Conservation (phyloP, 2,113 vertebrate species). For the Hydrolagus affinis region DNA sequence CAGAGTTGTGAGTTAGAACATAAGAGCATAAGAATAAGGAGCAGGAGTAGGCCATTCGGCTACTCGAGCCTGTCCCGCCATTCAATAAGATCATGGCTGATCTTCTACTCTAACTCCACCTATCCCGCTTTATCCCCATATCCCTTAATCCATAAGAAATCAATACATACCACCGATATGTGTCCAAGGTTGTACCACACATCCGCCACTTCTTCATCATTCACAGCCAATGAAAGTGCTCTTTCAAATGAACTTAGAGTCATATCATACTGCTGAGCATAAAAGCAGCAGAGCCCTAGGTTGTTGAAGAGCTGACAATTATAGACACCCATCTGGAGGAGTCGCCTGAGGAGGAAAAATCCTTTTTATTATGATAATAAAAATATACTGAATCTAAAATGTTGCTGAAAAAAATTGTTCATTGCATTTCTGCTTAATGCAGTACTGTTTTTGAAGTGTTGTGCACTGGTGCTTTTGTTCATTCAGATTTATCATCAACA, state of each 20-base stretch:
- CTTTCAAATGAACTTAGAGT: slow-evolving; percentile 87
- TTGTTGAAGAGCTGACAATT: slow-evolving; percentile 97
- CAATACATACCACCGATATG: slow-evolving; percentile 76
- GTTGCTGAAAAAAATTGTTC: neutral
- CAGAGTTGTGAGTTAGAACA: slow-evolving; percentile 13
- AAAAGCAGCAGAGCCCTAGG: slow-evolving; percentile 93
- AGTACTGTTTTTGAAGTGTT: neutral
- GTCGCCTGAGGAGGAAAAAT: slow-evolving; percentile 58
- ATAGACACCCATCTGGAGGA: slow-evolving; percentile 94
- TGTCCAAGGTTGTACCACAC: slow-evolving; percentile 97
- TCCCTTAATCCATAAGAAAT: too few relatives aligned
- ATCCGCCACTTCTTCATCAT: slow-evolving; percentile 81
- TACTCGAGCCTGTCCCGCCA: too few relatives aligned
- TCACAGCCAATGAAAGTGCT: slow-evolving; percentile 74
- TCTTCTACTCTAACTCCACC: too few relatives aligned
- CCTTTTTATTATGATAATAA: neutral
- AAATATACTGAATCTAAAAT: neutral
- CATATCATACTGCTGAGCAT: slow-evolving; percentile 96
- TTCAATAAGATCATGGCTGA: too few relatives aligned
- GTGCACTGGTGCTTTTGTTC: neutral
- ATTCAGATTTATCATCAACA: neutral
- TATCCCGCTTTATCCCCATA: too few relatives aligned
- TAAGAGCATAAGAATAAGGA: too few relatives aligned
- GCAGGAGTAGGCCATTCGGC: too few relatives aligned
- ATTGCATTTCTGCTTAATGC: neutral